Conservation (phyloP, 1,140 invertebrate genomes). For the Holotrichia oblita region DNA sequence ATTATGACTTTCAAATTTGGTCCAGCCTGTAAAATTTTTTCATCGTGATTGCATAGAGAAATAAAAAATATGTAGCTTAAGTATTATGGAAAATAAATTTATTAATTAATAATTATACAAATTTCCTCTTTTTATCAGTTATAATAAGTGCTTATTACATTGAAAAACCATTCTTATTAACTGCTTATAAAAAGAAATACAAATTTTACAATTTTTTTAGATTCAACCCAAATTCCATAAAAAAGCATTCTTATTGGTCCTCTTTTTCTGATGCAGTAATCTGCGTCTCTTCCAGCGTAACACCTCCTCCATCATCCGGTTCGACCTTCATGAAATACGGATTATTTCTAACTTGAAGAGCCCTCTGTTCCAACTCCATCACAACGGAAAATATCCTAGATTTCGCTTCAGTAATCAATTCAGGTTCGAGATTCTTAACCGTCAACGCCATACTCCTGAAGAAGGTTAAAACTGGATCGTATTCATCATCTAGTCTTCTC, state of each 20-base stretch:
- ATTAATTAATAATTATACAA: no score
- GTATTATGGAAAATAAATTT: no score
- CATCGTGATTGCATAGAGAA: no score
- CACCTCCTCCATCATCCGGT: background rate
- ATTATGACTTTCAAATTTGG: no score
- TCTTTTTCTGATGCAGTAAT: background rate
- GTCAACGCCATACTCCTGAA: constrained; percentile 18
- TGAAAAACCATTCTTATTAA: no score
- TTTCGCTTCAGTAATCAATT: constrained; percentile 1
- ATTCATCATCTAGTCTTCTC: background rate
- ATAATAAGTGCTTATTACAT: no score
- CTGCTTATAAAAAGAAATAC: no score
- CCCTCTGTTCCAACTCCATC: background rate
- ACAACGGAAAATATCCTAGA: background rate
- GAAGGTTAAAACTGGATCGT: constrained; percentile 4
- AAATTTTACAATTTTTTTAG: no score
- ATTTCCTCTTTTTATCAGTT: no score
- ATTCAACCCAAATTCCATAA: no score
- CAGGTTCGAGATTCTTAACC: background rate
- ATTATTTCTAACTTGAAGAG: background rate
- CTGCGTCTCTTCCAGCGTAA: background rate
- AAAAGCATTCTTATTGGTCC: background rate
- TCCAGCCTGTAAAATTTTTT: no score
- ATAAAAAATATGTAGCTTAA: no score
- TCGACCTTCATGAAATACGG: background rate